Percentiles rank a stretch among this genome's conserved stretches.
Conservation (phyloP, 64 coral and sea anemone species). For the Montipora sp. region DNA sequence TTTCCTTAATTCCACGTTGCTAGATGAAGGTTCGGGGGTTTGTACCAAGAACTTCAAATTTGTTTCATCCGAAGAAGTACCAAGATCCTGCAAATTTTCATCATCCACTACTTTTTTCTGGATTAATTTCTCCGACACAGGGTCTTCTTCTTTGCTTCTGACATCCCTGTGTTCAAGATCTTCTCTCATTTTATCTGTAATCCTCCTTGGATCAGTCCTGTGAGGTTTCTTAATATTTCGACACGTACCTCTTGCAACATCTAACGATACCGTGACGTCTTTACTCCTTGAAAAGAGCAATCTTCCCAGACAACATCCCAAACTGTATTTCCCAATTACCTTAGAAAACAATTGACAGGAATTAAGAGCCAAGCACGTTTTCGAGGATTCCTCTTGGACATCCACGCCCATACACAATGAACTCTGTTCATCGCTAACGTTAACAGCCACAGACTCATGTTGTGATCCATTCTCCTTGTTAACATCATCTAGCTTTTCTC, state of each 20-base stretch:
- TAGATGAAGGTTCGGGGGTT: not conserved
- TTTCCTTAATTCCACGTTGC: not conserved
- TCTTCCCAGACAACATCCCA: constrained; percentile 39
- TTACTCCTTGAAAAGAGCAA: constrained; percentile 42
- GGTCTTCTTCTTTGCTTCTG: not conserved
- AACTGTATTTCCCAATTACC: constrained; percentile 56
- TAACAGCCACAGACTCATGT: not conserved
- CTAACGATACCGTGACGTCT: constrained; percentile 9
- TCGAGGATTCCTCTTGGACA: not conserved
- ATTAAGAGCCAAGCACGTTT: constrained; percentile 23
- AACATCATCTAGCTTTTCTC: not conserved
- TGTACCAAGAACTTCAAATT: not conserved
- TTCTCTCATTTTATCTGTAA: not conserved
- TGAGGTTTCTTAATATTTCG: not conserved
- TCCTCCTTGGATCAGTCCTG: not conserved
- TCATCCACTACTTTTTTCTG: not conserved
- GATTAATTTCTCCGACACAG: not conserved
- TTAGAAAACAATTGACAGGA: constrained; percentile 56
- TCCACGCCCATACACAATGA: not conserved
- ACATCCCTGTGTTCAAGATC: constrained; percentile 4
- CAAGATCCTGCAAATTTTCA: not conserved
- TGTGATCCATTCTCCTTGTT: not conserved
- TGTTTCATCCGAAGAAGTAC: not conserved
- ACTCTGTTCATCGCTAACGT: not conserved
- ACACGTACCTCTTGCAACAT: not conserved